Percentiles rank a stretch among this genome's conserved stretches.
Conservation (phyloP, 2,888 invertebrate genomes). For the Himalopsyche japonica region DNA sequence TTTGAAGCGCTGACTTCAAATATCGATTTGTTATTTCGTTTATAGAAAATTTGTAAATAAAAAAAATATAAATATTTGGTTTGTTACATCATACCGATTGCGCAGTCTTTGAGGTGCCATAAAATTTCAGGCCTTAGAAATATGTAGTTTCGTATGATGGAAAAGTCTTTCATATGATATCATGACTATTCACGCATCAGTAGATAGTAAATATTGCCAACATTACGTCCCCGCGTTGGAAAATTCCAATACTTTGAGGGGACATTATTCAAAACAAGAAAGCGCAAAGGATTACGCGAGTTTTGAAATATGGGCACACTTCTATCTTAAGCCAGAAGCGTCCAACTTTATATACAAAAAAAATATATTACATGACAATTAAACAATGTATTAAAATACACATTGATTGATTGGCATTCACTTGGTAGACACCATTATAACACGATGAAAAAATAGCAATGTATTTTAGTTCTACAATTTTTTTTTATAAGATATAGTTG, state of each 20-base stretch:
- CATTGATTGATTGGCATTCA: too few relatives aligned
- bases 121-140: not conserved
- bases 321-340: conserved; percentile 3
- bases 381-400: too few relatives aligned
- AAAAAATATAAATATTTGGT: not conserved
- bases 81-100: not conserved
- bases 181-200: not conserved
- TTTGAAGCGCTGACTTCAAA: too few relatives aligned
- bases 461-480: too few relatives aligned
- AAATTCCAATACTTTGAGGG: not conserved
- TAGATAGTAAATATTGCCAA: not conserved
- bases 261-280: conserved; percentile 9
- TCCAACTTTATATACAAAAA: not conserved
- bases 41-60: too few relatives aligned
- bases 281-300: conserved; percentile 8
- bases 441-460: too few relatives aligned
- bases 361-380: too few relatives aligned
- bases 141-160: not conserved
- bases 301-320: conserved; percentile 26
- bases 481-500: too few relatives aligned
- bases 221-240: not conserved
- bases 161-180: not conserved
- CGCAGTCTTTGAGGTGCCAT: not conserved
- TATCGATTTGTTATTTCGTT: too few relatives aligned
- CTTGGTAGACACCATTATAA: too few relatives aligned